Evolutionary conservation across 1,140 invertebrate species (phyloP).

Genomic region (Seison nebaliae): DNA sequence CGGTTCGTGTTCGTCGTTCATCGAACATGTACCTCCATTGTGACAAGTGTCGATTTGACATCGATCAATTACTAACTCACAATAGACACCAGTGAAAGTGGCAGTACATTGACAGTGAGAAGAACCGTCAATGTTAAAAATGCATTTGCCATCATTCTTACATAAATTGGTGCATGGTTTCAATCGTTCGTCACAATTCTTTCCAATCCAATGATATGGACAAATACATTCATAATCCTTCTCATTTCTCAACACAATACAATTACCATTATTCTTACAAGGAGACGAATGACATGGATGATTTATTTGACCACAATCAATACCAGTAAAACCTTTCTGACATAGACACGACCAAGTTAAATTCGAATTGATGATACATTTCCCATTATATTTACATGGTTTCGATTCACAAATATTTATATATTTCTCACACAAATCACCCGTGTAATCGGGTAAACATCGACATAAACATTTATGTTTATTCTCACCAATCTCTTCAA

Average conservation of each 20-base stretch:
- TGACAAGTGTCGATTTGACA: constrained; percentile 38
- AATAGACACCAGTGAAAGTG: constrained; percentile 35
- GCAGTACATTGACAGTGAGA: constrained; percentile 44
- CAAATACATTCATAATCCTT: constrained; percentile 56
- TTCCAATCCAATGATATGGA: constrained; percentile 44
- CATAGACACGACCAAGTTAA: constrained; percentile 43
- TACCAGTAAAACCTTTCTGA: constrained; percentile 46
- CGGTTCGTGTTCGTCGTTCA: constrained; percentile 33
- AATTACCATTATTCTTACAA: constrained; percentile 49
- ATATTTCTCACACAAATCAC: constrained; percentile 20
- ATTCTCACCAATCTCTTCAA: constrained; percentile 46
- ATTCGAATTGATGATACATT: constrained; percentile 22
- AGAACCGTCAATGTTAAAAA: constrained; percentile 17
- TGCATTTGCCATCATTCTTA: constrained; percentile 67
- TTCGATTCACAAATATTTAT: neutral
- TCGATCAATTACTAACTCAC: constrained; percentile 6
- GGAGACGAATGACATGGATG: constrained; percentile 70
- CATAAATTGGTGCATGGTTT: constrained; percentile 31
- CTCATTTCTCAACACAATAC: constrained; percentile 32
- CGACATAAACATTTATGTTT: constrained; percentile 47
- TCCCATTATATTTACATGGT: neutral
- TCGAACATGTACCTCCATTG: constrained; percentile 62
- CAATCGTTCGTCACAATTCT: constrained; percentile 39
- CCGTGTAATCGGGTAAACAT: constrained; percentile 56
- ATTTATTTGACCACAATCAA: constrained; percentile 47